phyloP scores from a whole-genome alignment of 2,888 invertebrate species.

The Microplitis manilae region DNA sequence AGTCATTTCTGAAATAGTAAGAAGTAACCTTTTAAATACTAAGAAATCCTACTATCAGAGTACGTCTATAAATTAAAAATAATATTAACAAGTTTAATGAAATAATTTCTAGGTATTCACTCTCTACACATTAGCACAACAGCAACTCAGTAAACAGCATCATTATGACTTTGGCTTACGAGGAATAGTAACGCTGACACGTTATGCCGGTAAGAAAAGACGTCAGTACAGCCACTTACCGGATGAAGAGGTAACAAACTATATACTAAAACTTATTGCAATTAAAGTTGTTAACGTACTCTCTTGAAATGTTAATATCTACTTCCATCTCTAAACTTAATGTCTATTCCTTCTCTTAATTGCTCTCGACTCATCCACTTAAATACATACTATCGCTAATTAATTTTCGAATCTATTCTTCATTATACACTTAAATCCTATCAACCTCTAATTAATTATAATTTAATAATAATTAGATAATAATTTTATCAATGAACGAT shows the following conservation, averaged over 20 bases:
- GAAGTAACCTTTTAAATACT: too few relatives aligned
- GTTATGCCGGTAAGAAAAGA: conserved; percentile 89
- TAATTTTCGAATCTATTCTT: neutral
- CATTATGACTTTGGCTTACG: conserved; percentile 94
- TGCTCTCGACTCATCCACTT: neutral
- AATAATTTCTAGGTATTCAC: conserved; percentile 78
- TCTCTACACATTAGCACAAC: conserved; percentile 86
- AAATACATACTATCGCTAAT: neutral
- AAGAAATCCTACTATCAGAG: too few relatives aligned
- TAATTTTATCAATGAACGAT: conserved; percentile 89
- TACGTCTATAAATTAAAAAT: too few relatives aligned
- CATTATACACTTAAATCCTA: neutral
- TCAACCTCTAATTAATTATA: neutral
- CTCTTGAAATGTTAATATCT: neutral
- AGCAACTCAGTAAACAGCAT: conserved; percentile 90
- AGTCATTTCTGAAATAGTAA: too few relatives aligned
- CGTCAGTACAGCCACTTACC: conserved; percentile 79
- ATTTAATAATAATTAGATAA: conserved; percentile 72
- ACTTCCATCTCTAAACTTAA: neutral
- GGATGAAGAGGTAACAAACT: conserved; percentile 79
- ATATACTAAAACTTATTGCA: conserved; percentile 14
- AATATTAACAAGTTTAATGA: neutral
- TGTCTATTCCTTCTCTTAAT: neutral
- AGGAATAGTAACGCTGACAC: conserved; percentile 87
- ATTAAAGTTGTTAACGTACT: conserved; percentile 39